phyloP scores from a whole-genome alignment of 2,797 vertebrate genomes.

The Champsocephalus gunnari region DNA sequence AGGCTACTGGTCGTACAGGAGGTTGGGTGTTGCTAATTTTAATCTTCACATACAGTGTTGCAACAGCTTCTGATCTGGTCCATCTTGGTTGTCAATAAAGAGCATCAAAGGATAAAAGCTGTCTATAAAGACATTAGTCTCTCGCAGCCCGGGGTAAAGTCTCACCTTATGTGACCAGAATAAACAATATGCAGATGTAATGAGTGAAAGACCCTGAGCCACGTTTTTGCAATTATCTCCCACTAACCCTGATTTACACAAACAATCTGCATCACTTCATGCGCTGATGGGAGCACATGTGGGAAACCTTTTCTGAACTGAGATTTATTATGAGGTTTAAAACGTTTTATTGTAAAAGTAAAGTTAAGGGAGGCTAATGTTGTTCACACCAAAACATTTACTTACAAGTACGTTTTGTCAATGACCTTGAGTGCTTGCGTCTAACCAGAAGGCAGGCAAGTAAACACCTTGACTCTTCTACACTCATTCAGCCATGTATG shows the following conservation, averaged over 20 bases:
- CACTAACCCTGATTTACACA: conserved; percentile 31
- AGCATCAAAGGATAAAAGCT: conserved; percentile 59
- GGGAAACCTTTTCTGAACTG: background rate
- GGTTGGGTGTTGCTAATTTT: conserved; percentile 35
- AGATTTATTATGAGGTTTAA: conserved; percentile 13
- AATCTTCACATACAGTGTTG: conserved; percentile 32
- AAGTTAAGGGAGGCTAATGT: background rate
- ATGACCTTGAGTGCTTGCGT: background rate
- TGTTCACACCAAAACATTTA: background rate
- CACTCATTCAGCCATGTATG: conserved; percentile 5
- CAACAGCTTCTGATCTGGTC: conserved; percentile 37
- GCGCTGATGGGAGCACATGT: background rate
- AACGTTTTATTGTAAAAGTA: background rate
- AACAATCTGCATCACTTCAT: conserved; percentile 9
- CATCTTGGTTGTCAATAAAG: conserved; percentile 47
- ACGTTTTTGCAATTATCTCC: conserved; percentile 43
- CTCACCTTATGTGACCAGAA: conserved; percentile 51
- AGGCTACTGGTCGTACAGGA: conserved; percentile 21
- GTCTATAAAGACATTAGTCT: conserved; percentile 50
- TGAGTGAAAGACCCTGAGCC: conserved; percentile 37
- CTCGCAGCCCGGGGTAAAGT: conserved; percentile 13
- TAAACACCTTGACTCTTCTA: background rate
- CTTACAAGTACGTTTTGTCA: background rate
- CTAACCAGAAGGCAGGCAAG: conserved; percentile 5
- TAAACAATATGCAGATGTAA: conserved; percentile 37